Evolutionary conservation across 2,888 invertebrate species (phyloP).

Genomic region (Muschampia plurimacula): DNA sequence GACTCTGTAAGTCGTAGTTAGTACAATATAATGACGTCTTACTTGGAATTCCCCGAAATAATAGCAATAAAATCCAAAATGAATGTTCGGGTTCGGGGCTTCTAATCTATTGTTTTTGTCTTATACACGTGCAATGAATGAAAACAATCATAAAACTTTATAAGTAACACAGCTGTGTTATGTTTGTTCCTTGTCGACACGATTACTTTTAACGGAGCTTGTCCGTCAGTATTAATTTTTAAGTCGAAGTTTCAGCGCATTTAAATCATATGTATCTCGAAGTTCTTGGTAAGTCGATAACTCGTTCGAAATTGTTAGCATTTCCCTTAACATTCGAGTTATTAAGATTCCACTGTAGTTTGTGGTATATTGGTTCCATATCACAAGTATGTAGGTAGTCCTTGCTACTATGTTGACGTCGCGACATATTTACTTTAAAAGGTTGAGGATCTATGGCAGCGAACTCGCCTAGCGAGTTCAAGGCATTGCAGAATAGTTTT

Average conservation of each 20-base stretch:
- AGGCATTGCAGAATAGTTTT: slow-evolving; percentile 25
- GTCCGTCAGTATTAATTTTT: slow-evolving; percentile 10
- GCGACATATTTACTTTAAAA: slow-evolving; percentile 14
- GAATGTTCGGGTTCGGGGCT: slow-evolving; percentile 23
- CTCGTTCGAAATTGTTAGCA: slow-evolving; percentile 21
- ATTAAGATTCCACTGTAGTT: slow-evolving; percentile 16
- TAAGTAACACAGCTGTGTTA: slow-evolving; percentile 25
- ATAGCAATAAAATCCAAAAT: slow-evolving; percentile 30
- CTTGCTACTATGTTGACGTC: slow-evolving; percentile 8
- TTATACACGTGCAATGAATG: slow-evolving; percentile 24
- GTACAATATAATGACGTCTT: slow-evolving; percentile 8
- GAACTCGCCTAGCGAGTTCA: slow-evolving; percentile 28
- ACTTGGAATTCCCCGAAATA: slow-evolving; percentile 18
- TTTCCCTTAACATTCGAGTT: slow-evolving; percentile 13
- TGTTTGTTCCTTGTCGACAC: slow-evolving; percentile 16
- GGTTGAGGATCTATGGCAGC: slow-evolving; percentile 18
- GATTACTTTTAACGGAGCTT: slow-evolving; percentile 12
- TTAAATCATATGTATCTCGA: slow-evolving; percentile 17
- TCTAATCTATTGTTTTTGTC: slow-evolving; percentile 24
- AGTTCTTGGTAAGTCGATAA: slow-evolving; percentile 16
- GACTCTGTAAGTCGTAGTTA: slow-evolving; percentile 8
- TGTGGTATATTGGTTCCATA: slow-evolving; percentile 7
- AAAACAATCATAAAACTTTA: slow-evolving; percentile 21
- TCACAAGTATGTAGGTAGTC: slow-evolving; percentile 8
- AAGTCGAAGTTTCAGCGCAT: slow-evolving; percentile 18